These are phyloP conservation scores for Camptogramma bilineatum DNA, from an alignment of 2,888 invertebrate genomes.

Conservation along the genomic window DNA sequence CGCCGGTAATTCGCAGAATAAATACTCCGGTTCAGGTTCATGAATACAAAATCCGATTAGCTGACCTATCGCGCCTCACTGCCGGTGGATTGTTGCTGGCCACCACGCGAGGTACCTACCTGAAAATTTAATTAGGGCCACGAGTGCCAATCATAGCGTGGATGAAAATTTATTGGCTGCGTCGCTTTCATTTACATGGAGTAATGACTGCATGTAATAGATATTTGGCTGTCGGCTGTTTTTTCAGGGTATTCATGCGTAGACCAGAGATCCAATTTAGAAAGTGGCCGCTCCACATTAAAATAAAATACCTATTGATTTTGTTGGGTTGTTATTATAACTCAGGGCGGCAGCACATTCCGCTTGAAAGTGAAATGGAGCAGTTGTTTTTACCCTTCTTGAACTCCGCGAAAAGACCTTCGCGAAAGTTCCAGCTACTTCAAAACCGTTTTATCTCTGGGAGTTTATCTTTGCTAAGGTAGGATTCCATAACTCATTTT, in stretches of 20 bases:
- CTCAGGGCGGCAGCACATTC: constrained; percentile 3
- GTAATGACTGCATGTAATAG: constrained; percentile 4
- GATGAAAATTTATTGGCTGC: constrained; percentile 60
- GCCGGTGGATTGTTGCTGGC: constrained; percentile 19
- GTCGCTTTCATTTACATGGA: constrained; percentile 18
- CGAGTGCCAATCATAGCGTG: constrained; percentile 61
- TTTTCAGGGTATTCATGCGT: neutral
- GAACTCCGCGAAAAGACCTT: constrained; percentile 29
- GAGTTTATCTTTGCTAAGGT: constrained; percentile 39
- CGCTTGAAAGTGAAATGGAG: constrained; percentile 6
- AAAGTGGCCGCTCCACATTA: neutral
- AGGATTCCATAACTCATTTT: constrained; percentile 43
- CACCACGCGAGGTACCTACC: constrained; percentile 18
- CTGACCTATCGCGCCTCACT: constrained; percentile 39
- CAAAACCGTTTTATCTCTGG: constrained; percentile 35
- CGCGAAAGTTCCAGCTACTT: constrained; percentile 33
- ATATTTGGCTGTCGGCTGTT: neutral
- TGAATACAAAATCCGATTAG: constrained; percentile 44
- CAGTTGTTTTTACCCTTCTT: constrained; percentile 20
- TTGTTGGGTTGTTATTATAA: neutral
- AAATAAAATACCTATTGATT: neutral
- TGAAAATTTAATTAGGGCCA: constrained; percentile 42
- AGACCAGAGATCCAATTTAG: neutral
- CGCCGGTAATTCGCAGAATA: constrained; percentile 14
- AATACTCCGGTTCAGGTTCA: constrained; percentile 28